These are phyloP conservation scores for Ypsolopha sequella DNA, from an alignment of 2,888 invertebrate species.

Conservation along the genomic window DNA sequence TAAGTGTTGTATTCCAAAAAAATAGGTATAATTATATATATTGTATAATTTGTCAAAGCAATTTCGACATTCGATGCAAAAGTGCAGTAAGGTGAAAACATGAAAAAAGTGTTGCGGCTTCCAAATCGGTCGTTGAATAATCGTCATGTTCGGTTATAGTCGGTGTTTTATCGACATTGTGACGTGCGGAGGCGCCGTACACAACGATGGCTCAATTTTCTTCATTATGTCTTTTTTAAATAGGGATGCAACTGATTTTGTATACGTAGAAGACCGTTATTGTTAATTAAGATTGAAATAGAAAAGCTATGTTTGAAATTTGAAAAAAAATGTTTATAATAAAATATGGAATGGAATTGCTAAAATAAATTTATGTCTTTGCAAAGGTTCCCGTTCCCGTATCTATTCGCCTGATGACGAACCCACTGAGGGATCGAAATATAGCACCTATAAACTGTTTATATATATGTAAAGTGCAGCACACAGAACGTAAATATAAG, in stretches of 20 bases:
- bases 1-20: too few species aligned
- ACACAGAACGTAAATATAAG: background rate
- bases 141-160: slow-evolving; percentile 19
- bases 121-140: slow-evolving; percentile 27
- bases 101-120: slow-evolving; percentile 18
- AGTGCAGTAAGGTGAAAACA: slow-evolving; percentile 7
- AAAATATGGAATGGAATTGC: too few species aligned
- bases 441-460: too few species aligned
- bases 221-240: slow-evolving; percentile 12
- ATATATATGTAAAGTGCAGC: too few species aligned
- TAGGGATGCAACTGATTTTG: slow-evolving; percentile 21
- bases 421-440: too few species aligned
- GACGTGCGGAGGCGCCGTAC: slow-evolving; percentile 30
- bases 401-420: too few species aligned
- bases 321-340: too few species aligned
- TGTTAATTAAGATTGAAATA: too few species aligned
- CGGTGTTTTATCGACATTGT: slow-evolving; percentile 5
- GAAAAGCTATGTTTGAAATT: too few species aligned
- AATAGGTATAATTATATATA: slow-evolving; percentile 7
- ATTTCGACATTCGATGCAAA: slow-evolving; percentile 17
- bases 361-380: too few species aligned
- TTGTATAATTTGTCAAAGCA: slow-evolving; percentile 15
- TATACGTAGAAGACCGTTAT: too few species aligned
- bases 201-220: slow-evolving; percentile 45
- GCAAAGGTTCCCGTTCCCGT: too few species aligned